phyloP scores from a whole-genome alignment of 2,888 invertebrate genomes.

The Drosophila mercatorum region DNA sequence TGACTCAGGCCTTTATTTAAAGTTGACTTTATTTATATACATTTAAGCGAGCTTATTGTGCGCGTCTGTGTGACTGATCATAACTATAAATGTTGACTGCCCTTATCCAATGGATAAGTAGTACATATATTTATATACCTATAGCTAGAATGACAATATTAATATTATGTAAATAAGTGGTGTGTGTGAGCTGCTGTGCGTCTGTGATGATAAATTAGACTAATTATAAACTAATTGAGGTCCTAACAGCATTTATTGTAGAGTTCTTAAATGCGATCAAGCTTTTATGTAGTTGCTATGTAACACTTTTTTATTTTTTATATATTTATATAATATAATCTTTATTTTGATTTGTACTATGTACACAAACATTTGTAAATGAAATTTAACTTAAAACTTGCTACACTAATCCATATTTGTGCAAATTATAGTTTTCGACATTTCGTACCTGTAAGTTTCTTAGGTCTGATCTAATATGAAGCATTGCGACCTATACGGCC shows the following conservation, averaged over 20 bases:
- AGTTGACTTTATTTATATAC: conserved; percentile 60
- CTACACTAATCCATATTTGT: conserved; percentile 49
- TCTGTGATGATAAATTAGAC: conserved; percentile 37
- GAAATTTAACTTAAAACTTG: conserved; percentile 40
- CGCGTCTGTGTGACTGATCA: conserved; percentile 38
- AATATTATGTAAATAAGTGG: conserved; percentile 60
- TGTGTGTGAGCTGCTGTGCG: conserved; percentile 48
- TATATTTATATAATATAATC: conserved; percentile 34
- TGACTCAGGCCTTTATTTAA: conserved; percentile 57
- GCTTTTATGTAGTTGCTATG: conserved; percentile 65
- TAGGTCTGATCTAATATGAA: conserved; percentile 52
- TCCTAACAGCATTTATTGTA: conserved; percentile 60
- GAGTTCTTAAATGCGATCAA: conserved; percentile 52
- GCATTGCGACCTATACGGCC: conserved; percentile 36
- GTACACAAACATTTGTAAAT: conserved; percentile 58
- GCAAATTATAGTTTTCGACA: conserved; percentile 44
- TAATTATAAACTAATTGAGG: conserved; percentile 38
- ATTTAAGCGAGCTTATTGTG: conserved; percentile 57
- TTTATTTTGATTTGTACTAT: conserved; percentile 57
- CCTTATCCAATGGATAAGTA: conserved; percentile 50
- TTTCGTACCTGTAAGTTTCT: conserved; percentile 48
- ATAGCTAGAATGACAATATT: conserved; percentile 43
- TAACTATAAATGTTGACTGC: conserved; percentile 55
- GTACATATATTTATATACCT: conserved; percentile 10
- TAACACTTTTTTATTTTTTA: conserved; percentile 39